phyloP scores from a whole-genome alignment of 2,113 vertebrate genomes.

The Rynchops niger region DNA sequence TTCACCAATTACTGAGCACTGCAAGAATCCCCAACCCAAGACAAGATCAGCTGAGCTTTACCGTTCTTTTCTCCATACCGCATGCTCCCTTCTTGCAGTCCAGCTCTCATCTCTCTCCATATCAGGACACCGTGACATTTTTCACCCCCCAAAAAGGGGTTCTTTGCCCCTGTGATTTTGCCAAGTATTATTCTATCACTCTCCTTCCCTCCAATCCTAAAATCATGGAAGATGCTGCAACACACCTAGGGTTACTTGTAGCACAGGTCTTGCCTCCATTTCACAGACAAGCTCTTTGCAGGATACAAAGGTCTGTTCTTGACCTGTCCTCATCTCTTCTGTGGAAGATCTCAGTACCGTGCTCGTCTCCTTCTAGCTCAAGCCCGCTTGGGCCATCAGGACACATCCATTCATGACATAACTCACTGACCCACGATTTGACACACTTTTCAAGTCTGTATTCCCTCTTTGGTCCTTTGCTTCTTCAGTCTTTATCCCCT shows the following conservation, averaged over 20 bases:
- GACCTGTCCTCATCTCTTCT: neutral
- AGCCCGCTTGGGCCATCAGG: neutral
- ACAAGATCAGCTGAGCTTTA: neutral
- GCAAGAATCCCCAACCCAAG: neutral
- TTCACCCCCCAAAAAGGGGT: neutral
- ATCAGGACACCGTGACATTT: neutral
- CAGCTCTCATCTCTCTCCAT: neutral
- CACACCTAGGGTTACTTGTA: neutral
- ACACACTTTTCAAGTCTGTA: neutral
- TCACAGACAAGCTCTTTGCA: neutral
- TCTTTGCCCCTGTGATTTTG: neutral
- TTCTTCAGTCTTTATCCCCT: neutral
- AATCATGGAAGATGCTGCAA: neutral
- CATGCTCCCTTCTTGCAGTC: neutral
- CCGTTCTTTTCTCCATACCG: neutral
- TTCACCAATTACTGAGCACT: neutral
- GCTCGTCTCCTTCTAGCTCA: neutral
- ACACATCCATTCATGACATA: neutral
- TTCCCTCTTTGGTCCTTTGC: neutral
- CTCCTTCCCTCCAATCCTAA: neutral
- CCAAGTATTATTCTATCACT: neutral
- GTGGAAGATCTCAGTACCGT: neutral
- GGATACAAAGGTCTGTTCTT: neutral
- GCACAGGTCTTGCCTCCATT: neutral
- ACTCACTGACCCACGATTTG: neutral